Evolutionary conservation across 2,888 invertebrate genomes (phyloP).

Genomic region (Caenorhabditis japonica): DNA sequence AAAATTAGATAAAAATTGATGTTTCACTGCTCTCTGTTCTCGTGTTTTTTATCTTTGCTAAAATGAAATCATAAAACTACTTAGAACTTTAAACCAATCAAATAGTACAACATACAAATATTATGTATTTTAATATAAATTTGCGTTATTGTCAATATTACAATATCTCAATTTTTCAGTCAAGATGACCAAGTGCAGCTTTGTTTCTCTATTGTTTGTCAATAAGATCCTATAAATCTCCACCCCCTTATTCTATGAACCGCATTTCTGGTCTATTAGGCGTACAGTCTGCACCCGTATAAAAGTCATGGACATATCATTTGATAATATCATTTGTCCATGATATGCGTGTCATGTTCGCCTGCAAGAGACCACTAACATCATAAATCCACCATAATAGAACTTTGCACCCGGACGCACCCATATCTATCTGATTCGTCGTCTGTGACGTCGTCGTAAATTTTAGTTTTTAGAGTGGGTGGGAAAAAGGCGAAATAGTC

Average conservation of each 20-base stretch:
- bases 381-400: constrained; percentile 11
- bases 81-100: no score
- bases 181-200: no score
- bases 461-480: constrained; percentile 39
- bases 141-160: no score
- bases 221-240: not conserved
- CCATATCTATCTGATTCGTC: constrained; percentile 33
- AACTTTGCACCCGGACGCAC: constrained; percentile 37
- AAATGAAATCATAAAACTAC: no score
- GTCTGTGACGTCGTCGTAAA: constrained; percentile 46
- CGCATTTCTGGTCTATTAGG: constrained; percentile 28
- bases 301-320: constrained; percentile 15
- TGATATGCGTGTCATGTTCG: constrained; percentile 1
- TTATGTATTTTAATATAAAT: no score
- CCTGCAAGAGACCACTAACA: constrained; percentile 9
- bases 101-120: no score
- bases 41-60: no score
- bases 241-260: constrained; percentile 31
- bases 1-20: not conserved
- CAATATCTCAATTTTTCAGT: no score
- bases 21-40: no score
- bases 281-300: constrained; percentile 20
- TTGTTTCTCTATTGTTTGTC: not conserved
- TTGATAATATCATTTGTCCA: constrained; percentile 12
- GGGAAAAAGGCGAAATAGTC: constrained; percentile 20